Evolutionary conservation across 2,113 vertebrate species (phyloP), one percentile per base, ranked within the genome.

Genomic region (Bubo scandiacus): DNA sequence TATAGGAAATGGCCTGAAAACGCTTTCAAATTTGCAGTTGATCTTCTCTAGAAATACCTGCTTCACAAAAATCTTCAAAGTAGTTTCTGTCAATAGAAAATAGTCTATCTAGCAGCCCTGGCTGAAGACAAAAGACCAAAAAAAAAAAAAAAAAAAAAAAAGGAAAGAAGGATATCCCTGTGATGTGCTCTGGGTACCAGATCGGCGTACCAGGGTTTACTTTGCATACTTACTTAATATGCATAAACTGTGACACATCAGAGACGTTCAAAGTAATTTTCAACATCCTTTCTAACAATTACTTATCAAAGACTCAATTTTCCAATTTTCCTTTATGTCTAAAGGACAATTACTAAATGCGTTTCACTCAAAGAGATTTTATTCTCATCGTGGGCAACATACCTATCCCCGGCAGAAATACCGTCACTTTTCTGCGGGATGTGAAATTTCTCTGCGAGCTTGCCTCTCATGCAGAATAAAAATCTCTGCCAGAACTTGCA

Each of bases 181-280:
- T 8, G 34, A 27, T 1, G 43, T 12, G 49, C 67, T 49, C 12
- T 0, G 30, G 45, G 42, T 4, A 27, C 36, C 3, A 4, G 20
- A 3, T 0, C 6, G 62, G 22, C 1, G 25, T 4, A 29, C 20
- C 15, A 0, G 68, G 34, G n/a, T 58, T 63, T 54, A 55, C 22
- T 42, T 16, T 23, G 18, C 70, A 52, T 34, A 21, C 36, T 68
- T 20, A 42, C 57, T 84, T 19, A 30, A n/a, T 45, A 34, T 7
- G 23, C 84, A 25, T 3, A 6, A 62, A 23, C 0, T 10, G 23
- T 11, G 57, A 36, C 15, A 27, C 25, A 5, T 1, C 51, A 5
- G 32, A 26, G 36, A 27, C 6, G 34, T 5, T 10, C 52, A 9
- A 15, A 67, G 40, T 54, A 4, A 70, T 81, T 87, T 51, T 36